phyloP scores from a whole-genome alignment of 1,140 invertebrate species.

The Drosophila tsacasi region DNA sequence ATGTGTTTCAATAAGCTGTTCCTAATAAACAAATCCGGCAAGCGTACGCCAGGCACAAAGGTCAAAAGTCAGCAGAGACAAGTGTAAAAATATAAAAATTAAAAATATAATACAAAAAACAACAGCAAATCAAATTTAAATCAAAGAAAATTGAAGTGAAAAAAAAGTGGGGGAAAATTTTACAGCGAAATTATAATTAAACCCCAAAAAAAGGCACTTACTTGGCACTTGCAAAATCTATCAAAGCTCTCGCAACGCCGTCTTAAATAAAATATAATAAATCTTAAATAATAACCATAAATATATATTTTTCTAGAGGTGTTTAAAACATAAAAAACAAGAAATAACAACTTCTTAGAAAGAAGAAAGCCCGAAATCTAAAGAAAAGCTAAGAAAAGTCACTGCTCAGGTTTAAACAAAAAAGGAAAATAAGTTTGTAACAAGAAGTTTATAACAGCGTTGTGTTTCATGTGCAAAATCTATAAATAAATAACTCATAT shows the following conservation, averaged over 20 bases:
- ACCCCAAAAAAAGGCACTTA: neutral
- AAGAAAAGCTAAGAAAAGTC: slow-evolving; percentile 40
- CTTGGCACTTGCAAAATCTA: slow-evolving; percentile 23
- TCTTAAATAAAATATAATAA: slow-evolving; percentile 6
- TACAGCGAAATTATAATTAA: neutral
- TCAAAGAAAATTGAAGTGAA: slow-evolving; percentile 16
- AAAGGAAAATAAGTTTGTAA: slow-evolving; percentile 24
- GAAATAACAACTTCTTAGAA: slow-evolving; percentile 15
- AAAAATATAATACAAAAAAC: neutral
- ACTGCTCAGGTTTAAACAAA: slow-evolving; percentile 64
- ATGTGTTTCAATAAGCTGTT: slow-evolving; percentile 73
- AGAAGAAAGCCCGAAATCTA: slow-evolving; percentile 7
- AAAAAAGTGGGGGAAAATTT: slow-evolving; percentile 1
- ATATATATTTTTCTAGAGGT: slow-evolving; percentile 70
- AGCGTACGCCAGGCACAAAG: slow-evolving; percentile 34
- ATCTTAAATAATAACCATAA: neutral
- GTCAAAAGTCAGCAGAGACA: slow-evolving; percentile 53
- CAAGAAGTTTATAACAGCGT: slow-evolving; percentile 49
- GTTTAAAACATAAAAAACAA: slow-evolving; percentile 48
- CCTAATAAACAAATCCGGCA: slow-evolving; percentile 61
- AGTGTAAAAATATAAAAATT: slow-evolving; percentile 9
- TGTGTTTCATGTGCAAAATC: slow-evolving; percentile 79
- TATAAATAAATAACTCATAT: slow-evolving; percentile 46
- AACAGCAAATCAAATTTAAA: slow-evolving; percentile 39
- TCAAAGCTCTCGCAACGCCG: slow-evolving; percentile 34